Evolutionary conservation across 2,797 vertebrate genomes (phyloP), one percentile per base, ranked within the genome.

Genomic region (Pseudochromis fuscus): DNA sequence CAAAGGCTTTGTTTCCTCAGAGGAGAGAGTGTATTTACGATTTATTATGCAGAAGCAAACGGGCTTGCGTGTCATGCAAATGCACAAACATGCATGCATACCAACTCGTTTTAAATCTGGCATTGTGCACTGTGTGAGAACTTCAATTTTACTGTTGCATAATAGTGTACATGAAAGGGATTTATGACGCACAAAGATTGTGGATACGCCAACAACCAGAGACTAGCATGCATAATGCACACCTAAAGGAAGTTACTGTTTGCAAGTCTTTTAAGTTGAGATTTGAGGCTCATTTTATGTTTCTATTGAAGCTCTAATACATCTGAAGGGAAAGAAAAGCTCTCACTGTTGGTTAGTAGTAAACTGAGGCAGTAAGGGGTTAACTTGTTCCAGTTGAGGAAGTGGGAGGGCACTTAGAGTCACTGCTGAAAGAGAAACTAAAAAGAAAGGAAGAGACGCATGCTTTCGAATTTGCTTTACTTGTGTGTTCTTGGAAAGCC

Each of bases 351-450:
- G 13, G n/a, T 59, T 35, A 72, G 2, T 0, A 3, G 56, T 46
- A 42, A 44, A 23, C 1, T 37, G 48, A 37, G 76, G 16, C 35
- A 37, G n/a, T 45, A 62, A 83, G 4, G 85, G 79, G 88, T 91
- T 91, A 90, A 92, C 44, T 30, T 69, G 8, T 19, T 27, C 5
- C 13, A 45, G 38, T 5, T 8, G 0, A 67, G 46, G 75, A 74
- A 74, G 3, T 30, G 44, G 76, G 74, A 42, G 70, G 35, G 42
- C 35, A 11, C 42, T 49, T 60, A 49, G 31, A 3, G 0, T 46
- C 53, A 62, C 24, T 1, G 7, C 19, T 55, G 40, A 87, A 86
- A 85, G 45, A 48, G 80, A 87, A 90, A 90, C 51, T 37, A 53
- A 74, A 65, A 69, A 7, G 1, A 28, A 18, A 2, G 12, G 18